phyloP scores from a whole-genome alignment of 2,888 invertebrate species.

The Villa cingulata region DNA sequence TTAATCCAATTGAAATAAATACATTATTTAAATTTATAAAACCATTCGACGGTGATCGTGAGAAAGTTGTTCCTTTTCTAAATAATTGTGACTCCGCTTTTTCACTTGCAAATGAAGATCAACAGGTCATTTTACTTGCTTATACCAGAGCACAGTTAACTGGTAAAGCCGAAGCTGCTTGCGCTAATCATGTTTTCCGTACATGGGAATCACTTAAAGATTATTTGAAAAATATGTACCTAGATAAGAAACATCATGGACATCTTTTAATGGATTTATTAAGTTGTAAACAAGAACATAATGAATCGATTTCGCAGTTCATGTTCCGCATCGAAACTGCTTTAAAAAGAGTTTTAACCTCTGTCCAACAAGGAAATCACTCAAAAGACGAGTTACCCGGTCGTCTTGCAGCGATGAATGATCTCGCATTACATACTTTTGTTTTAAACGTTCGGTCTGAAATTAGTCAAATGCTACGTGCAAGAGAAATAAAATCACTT shows the following conservation, averaged over 20 bases:
- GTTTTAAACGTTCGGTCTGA: not conserved
- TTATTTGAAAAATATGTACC: constrained; percentile 5
- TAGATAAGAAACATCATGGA: constrained; percentile 4
- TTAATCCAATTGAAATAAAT: not conserved
- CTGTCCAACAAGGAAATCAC: not conserved
- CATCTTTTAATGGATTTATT: constrained; percentile 5
- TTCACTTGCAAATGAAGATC: not conserved
- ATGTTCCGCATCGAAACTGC: constrained; percentile 3
- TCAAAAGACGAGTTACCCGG: not conserved
- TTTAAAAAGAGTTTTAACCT: not conserved
- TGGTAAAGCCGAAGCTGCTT: constrained; percentile 7
- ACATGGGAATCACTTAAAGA: constrained; percentile 3
- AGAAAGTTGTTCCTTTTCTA: not conserved
- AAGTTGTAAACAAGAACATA: constrained; percentile 2
- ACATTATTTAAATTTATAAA: constrained; percentile 1
- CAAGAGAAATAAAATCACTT: not conserved
- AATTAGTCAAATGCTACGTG: not conserved
- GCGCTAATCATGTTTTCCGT: constrained; percentile 2
- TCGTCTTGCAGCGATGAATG: not conserved
- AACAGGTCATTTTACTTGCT: not conserved
- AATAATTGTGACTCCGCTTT: not conserved
- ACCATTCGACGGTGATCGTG: not conserved
- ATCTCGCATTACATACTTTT: not conserved
- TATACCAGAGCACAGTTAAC: constrained; percentile 5
- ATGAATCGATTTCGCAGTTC: constrained; percentile 5